Evolutionary conservation across 2,797 vertebrate genomes (phyloP), one percentile per base, ranked within the genome.

Genomic region (Tadarida brasiliensis): DNA sequence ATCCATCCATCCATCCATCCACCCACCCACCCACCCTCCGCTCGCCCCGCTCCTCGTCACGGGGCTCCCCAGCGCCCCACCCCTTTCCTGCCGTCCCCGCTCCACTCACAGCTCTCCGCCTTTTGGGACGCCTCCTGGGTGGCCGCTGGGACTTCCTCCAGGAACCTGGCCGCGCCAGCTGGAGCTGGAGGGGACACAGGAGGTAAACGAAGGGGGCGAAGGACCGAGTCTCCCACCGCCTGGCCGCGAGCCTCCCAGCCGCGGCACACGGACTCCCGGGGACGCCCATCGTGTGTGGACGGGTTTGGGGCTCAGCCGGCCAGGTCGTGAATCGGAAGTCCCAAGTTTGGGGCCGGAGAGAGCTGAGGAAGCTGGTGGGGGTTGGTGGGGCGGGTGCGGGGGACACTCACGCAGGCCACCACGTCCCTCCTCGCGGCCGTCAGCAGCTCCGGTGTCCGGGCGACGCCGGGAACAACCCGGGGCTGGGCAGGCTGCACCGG

Each of bases 341-440:
- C 20, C 0, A 1, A 4, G 14, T 0, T 3, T 0, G 49, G 30
- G 76, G 15, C n/a, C 1, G 3, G 24, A n/a, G 78, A 5, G 14
- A 22, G 11, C 49, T 16, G 81, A 8, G 15, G 44, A 9, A 28
- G 73, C 47, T 1, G 49, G 17, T 12, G 4, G 39, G 26, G 26
- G 24, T 17, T 7, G 8, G 47, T 19, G 26, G 85, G 30, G 6
- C 11, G 76, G 71, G 51, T 4, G 57, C 51, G 12, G 61, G 6
- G 1, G 0, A 14, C 83, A 86, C 95, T 93, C 94, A 92, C 68
- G 26, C 95, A 94, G 82, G 85, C 44, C 24, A 11, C 65, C 95
- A 81, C 24, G 51, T 87, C 87, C 51, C 87, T 33, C 35, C 33
- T 4, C 0, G n/a, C 68, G 1, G 96, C 93, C 24, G 51, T 80